Base-by-base conservation (phyloP, 2,113 vertebrate species). In the Labeo rohita region DNA sequence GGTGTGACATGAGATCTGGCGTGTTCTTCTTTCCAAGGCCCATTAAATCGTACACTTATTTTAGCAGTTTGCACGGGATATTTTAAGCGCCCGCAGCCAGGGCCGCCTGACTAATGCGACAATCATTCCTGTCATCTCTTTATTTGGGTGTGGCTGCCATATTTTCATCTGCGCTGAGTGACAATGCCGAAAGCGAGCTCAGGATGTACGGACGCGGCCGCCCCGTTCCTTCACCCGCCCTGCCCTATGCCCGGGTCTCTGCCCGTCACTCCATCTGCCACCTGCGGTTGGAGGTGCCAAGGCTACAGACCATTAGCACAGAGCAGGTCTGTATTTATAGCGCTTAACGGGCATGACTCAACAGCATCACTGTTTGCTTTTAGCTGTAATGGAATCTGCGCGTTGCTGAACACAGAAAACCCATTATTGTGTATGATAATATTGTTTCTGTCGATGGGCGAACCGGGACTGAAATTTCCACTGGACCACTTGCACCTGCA, bases 391-490 rank as follows among this genome's bases (percentile, higher is more conserved):
- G 89, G 85, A 87, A 86, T 79, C 34, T 50, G 56, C 12, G 66
- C 76, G 61, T 54, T 43, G 79, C 80, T 23, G 89, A 87, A 80
- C 70, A 89, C 80, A 85, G 86, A 86, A 63, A 87, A 83, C 5
- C 85, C 79, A 76, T 89, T 88, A 90, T 91, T 89, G 84, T 81
- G 86, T 85, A 77, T 68, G 84, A 89, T 85, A 88, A 87, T 89
- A 89, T 89, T 88, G 81, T 85, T 77, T 87, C 83, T 74, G 70
- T 82, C 54, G 66, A 78, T 45, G 84, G 84, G 85, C 56, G 39
- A 82, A 56, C 65, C 47, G 77, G 39, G 65, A 52, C 86, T 23
- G 63, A 78, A 76, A 85, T 90, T 90, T 91, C 89, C 86, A 87
- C 86, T 52, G 84, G 23, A 59, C 73, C 21, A 18, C 12, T 66